Conservation (phyloP, 2,797 vertebrate genomes). For the Gobionotothen gibberifrons region DNA sequence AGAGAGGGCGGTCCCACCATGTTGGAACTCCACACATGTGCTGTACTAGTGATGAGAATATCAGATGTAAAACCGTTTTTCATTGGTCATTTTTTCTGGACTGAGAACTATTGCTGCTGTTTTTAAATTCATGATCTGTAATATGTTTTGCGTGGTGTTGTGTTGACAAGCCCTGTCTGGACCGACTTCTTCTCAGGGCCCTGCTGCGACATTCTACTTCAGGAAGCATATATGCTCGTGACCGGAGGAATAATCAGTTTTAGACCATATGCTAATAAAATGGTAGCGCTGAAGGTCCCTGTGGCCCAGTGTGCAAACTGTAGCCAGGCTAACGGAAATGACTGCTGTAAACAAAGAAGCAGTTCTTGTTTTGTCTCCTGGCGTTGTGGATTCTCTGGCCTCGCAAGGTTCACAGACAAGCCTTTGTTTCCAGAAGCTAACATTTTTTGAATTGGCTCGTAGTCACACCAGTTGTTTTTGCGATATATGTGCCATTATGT, state of each 20-base stretch:
- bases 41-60: constrained; percentile 69
- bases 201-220: constrained; percentile 26
- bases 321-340: constrained; percentile 73
- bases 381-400: constrained; percentile 60
- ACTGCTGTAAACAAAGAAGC: constrained; percentile 74
- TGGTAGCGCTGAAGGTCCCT: constrained; percentile 61
- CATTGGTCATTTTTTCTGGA: constrained; percentile 56
- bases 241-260: constrained; percentile 47
- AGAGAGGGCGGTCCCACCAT: constrained; percentile 70
- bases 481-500: constrained; percentile 75
- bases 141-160: constrained; percentile 46
- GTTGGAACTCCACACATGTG: constrained; percentile 62
- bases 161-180: constrained; percentile 57
- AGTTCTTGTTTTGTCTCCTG: constrained; percentile 76
- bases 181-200: constrained; percentile 34
- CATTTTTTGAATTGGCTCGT: constrained; percentile 46
- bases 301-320: constrained; percentile 56
- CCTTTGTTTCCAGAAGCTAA: constrained; percentile 70
- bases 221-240: constrained; percentile 46
- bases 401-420: constrained; percentile 70
- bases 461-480: constrained; percentile 75
- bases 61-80: constrained; percentile 68
- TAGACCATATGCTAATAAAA: constrained; percentile 68
- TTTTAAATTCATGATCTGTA: constrained; percentile 54
- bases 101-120: constrained; percentile 40